Evolutionary conservation across 2,113 vertebrate genomes (phyloP), one percentile per base, ranked within the genome.

Genomic region (Hoplias malabaricus): DNA sequence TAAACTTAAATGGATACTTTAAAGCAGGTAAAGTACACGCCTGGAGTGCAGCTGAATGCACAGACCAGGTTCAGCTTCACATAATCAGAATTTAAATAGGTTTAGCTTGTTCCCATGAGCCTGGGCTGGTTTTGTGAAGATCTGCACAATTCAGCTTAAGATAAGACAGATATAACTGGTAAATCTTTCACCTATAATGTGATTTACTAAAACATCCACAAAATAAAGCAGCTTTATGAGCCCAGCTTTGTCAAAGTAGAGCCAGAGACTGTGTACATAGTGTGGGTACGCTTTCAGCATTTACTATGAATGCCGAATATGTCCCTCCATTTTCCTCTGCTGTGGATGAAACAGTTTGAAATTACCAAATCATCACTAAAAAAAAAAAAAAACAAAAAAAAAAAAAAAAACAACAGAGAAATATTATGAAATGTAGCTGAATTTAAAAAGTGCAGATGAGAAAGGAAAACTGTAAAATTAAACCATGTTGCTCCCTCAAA

Each of bases 401-500:
- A 36, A 19, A 38, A 14, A 13, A 7, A 7, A 5, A 46, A 36
- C 21, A 25, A 63, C 3, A 62, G 7, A 27, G 43, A 50, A 27
- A 50, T 33, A 72, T 54, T 56, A n/a, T 48, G 36, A 73, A 29
- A 73, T 19, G 38, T 33, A 54, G 9, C 33, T 21, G 10, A 43
- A 59, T 29, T 29, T 16, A 50, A 16, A 53, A 66, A 66, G 59
- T 65, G 61, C 57, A 65, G 61, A 23, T n/a, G 57, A 33, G 48
- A 46, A 53, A 23, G 38, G 33, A 21, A 73, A 61, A 16, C n/a
- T 21, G 13, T 62, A 7, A 61, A 5, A 36, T 75, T 75, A 31
- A 61, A 75, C 59, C 29, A 43, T n/a, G 34, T 25, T 53, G 73
- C 25, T 50, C 42, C 67, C 25, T 69, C 46, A 16, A 65, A 53